Evolutionary conservation across 30 jellyfish, hydroid and myxozoan genomes (phyloP).

Genomic region (Pseudorhiza aurosa): DNA sequence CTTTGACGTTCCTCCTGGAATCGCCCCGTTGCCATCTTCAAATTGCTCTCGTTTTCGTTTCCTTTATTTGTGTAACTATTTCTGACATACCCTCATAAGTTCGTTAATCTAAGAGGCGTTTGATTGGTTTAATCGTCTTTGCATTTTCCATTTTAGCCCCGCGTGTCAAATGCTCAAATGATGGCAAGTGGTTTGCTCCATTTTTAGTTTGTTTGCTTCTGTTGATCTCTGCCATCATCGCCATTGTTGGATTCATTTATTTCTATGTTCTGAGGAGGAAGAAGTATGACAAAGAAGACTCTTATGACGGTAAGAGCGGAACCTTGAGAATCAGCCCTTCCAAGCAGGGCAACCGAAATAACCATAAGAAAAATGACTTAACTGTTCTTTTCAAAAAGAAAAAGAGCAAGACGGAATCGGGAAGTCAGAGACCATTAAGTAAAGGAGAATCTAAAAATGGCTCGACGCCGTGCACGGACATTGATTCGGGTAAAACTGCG

Average conservation of each 20-base stretch:
- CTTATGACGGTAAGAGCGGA: constrained; percentile 55
- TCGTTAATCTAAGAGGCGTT: too few relatives aligned
- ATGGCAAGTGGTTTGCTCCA: constrained; percentile 32
- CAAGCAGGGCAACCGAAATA: not conserved
- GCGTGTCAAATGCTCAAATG: constrained; percentile 3
- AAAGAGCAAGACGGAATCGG: constrained; percentile 5
- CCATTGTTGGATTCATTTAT: not conserved
- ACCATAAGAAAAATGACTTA: not conserved
- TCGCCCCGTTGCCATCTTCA: not conserved
- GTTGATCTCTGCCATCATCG: constrained; percentile 1
- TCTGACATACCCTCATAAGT: too few relatives aligned
- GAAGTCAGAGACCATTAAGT: constrained; percentile 47
- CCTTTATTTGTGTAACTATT: not conserved
- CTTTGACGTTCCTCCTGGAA: not conserved
- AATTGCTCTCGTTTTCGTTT: not conserved
- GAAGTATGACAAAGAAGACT: constrained; percentile 36
- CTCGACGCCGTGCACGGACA: not conserved
- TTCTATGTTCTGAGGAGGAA: not conserved
- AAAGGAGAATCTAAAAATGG: constrained; percentile 38
- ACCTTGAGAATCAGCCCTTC: constrained; percentile 28
- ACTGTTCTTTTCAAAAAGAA: not conserved
- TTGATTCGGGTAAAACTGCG: constrained; percentile 25
- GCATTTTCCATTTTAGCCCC: not conserved
- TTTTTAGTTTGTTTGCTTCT: constrained; percentile 38
- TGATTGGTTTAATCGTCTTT: not conserved